Base-by-base conservation (phyloP, 1,140 invertebrate species). In the Zeugodacus cucurbitae region DNA sequence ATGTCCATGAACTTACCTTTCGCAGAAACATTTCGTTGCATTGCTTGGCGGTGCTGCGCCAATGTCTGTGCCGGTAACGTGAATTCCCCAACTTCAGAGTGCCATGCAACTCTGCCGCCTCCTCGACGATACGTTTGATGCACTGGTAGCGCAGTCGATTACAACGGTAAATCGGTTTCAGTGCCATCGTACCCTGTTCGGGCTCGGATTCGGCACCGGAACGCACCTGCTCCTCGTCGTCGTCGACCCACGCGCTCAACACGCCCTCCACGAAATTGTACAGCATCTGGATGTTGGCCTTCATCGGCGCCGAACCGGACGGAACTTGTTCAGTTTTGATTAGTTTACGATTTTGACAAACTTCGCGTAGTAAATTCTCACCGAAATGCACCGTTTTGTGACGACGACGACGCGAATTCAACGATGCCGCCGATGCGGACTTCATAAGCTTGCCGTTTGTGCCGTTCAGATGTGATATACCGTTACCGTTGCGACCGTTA, bases 331-430 rank as follows among this genome's bases (percentile, higher is more conserved):
- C 90, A 59, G 91, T 91, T 89, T 94, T 90, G 90, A 94, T 91
- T 89, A 94, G 90, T 90, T 94, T 91, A 87, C 93, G 89, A 91
- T 96, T 96, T 87, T 96, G 95, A 92, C 96, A 96, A 78, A 96
- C 95, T 91, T 96, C 95, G 91, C 96, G 94, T 44, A 96, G 93
- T 7, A 96, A 94, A 91, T 96, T 96, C 90, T 96, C 96, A 67
- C 96, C 96, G 91, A 96, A 96, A 93, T 96, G 96, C 20, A 96
- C 96, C 59, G 96, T 96, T 93, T 96, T 96, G 93, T 96, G 95
- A 82, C 96, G 94, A 59, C 96, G 94, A 34, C 96, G 94, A 82
- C 95, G 95, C 62, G 94, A 93, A 89, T 95, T 95, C 89, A 95
- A 94, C 87, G 94, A 94, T 57, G 94, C 94, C 41, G 91, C 93